phyloP scores from a whole-genome alignment of 2,113 vertebrate species.

The Oriolus oriolus region DNA sequence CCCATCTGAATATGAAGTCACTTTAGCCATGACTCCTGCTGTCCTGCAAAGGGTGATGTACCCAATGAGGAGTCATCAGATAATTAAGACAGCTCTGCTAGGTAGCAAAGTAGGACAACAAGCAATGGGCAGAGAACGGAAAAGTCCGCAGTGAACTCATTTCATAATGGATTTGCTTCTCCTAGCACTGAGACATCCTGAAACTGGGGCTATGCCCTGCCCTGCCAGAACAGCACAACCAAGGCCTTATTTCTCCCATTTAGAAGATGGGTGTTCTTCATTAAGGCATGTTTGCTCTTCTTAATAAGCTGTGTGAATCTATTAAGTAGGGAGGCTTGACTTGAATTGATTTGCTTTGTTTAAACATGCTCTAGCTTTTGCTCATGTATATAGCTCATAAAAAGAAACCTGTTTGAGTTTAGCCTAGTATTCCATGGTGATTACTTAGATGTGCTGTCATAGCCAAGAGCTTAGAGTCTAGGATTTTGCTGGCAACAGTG shows the following conservation, averaged over 20 bases:
- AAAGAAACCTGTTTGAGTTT: conserved; percentile 54
- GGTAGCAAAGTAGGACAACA: neutral
- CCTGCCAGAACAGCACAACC: neutral
- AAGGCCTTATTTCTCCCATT: conserved; percentile 15
- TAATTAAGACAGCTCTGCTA: neutral
- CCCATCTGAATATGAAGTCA: neutral
- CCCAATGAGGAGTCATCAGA: neutral
- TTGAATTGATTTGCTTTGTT: conserved; percentile 58
- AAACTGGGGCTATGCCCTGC: neutral
- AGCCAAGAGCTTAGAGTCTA: conserved; percentile 41
- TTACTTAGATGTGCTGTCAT: conserved; percentile 34
- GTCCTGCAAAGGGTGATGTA: neutral
- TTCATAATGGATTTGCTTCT: neutral
- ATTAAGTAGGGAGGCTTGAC: conserved; percentile 22
- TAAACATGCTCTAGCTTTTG: conserved; percentile 59
- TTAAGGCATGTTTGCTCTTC: conserved; percentile 42
- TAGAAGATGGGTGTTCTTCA: conserved; percentile 48
- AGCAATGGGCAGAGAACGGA: neutral
- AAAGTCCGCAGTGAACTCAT: neutral
- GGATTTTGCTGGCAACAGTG: conserved; percentile 15
- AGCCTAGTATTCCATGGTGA: conserved; percentile 34
- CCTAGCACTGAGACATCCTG: neutral
- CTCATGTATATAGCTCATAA: conserved; percentile 53
- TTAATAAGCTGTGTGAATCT: conserved; percentile 52
- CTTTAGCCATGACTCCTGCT: neutral